phyloP scores from a whole-genome alignment of 2,888 invertebrate species.

The Graphium colonna region DNA sequence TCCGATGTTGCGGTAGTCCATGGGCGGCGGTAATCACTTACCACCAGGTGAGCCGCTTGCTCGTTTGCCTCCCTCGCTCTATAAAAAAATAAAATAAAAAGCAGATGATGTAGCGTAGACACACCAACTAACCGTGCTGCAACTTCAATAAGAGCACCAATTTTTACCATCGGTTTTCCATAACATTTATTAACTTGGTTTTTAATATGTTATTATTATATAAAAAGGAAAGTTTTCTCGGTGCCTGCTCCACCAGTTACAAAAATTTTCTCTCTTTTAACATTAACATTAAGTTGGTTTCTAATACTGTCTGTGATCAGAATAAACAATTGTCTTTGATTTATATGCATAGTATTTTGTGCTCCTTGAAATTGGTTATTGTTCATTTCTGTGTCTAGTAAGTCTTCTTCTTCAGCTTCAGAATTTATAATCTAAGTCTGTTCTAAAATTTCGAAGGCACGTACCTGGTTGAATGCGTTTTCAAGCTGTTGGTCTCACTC shows the following conservation, averaged over 20 bases:
- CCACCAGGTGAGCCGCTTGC: too few relatives aligned
- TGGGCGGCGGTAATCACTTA: too few relatives aligned
- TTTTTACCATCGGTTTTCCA: slow-evolving; percentile 29
- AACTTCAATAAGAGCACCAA: slow-evolving; percentile 38
- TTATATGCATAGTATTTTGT: slow-evolving; percentile 21
- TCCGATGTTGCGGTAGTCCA: too few relatives aligned
- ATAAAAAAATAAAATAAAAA: too few relatives aligned
- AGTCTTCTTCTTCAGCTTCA: slow-evolving; percentile 11
- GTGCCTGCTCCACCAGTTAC: slow-evolving; percentile 24
- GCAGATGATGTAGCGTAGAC: slow-evolving; percentile 28
- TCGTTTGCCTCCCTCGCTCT: too few relatives aligned
- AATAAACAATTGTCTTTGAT: slow-evolving; percentile 21
- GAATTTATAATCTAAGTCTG: not conserved
- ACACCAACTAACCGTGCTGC: slow-evolving; percentile 34
- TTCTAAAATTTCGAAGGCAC: not conserved
- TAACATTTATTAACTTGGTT: slow-evolving; percentile 32
- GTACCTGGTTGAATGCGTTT: not conserved
- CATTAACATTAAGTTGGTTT: slow-evolving; percentile 23
- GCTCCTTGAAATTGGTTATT: slow-evolving; percentile 27
- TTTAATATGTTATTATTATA: slow-evolving; percentile 22
- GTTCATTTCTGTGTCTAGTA: slow-evolving; percentile 23
- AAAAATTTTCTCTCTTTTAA: slow-evolving; percentile 9
- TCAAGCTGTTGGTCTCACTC: not conserved
- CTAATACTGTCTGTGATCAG: slow-evolving; percentile 27
- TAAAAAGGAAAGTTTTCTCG: slow-evolving; percentile 31